These are phyloP conservation scores for Cryptocephalus moraei DNA, from an alignment of 2,888 invertebrate genomes.

Conservation along the genomic window DNA sequence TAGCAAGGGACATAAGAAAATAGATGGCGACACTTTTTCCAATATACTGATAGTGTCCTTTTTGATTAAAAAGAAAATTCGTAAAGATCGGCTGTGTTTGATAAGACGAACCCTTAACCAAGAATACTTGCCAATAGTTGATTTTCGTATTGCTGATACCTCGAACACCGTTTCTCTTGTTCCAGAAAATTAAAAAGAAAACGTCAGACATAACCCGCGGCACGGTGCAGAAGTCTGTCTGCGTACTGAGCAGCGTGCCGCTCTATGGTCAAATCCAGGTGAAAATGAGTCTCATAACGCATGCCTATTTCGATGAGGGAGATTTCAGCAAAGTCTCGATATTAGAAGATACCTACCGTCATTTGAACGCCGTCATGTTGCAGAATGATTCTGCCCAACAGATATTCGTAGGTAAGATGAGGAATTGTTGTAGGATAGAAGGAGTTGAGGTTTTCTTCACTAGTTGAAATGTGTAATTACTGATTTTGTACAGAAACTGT, in stretches of 20 bases:
- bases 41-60: too few species aligned
- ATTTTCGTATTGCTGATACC: conserved; percentile 13
- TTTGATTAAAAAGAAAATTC: too few species aligned
- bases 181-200: conserved; percentile 79
- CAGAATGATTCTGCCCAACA: conserved; percentile 51
- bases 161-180: conserved; percentile 18
- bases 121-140: too few species aligned
- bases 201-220: conserved; percentile 94
- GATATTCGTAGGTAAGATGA: conserved; percentile 54
- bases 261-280: conserved; percentile 91
- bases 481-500: background rate
- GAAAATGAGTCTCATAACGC: conserved; percentile 91
- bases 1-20: too few species aligned
- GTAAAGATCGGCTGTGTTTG: too few species aligned
- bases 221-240: conserved; percentile 96
- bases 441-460: background rate
- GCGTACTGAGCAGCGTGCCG: conserved; percentile 83
- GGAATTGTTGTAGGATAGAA: conserved; percentile 1
- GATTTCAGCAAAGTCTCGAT: conserved; percentile 83
- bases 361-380: conserved; percentile 75
- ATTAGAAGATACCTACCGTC: conserved; percentile 84
- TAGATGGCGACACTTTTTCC: too few species aligned
- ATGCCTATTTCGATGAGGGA: conserved; percentile 93
- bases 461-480: background rate
- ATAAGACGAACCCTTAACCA: too few species aligned